Conservation (phyloP, 2,113 vertebrate genomes). For the Bucco capensis region DNA sequence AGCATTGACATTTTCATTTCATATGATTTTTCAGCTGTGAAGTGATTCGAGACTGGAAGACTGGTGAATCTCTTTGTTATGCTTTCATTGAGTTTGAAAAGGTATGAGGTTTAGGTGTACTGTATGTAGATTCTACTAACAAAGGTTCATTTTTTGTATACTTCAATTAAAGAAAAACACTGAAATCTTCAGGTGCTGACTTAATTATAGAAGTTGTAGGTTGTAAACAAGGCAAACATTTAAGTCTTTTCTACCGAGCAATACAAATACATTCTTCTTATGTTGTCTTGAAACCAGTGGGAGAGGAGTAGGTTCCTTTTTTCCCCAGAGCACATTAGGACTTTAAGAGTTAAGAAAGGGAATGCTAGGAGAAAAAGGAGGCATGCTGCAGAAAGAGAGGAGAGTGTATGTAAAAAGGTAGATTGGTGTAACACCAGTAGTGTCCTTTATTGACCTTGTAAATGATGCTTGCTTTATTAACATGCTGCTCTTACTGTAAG, state of each 20-base stretch:
- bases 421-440: neutral
- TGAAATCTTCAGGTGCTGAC: neutral
- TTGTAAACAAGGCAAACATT: neutral
- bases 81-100: slow-evolving; percentile 99
- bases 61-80: slow-evolving; percentile 94
- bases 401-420: neutral
- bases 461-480: neutral
- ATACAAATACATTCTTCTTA: neutral
- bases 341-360: neutral
- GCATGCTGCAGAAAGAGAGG: neutral
- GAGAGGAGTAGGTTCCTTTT: neutral
- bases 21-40: slow-evolving; percentile 84
- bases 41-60: slow-evolving; percentile 97
- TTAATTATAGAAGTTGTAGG: neutral
- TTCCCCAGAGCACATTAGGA: neutral
- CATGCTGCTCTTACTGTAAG: neutral
- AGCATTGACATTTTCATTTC: neutral
- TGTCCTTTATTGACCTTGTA: neutral
- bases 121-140: neutral
- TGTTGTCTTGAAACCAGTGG: neutral
- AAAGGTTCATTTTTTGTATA: neutral
- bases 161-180: neutral
- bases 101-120: slow-evolving; percentile 68
- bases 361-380: neutral
- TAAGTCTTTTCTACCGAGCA: neutral